These are phyloP conservation scores for Caenorhabditis tropicalis DNA, from an alignment of 1,140 invertebrate species.

Conservation along the genomic window DNA sequence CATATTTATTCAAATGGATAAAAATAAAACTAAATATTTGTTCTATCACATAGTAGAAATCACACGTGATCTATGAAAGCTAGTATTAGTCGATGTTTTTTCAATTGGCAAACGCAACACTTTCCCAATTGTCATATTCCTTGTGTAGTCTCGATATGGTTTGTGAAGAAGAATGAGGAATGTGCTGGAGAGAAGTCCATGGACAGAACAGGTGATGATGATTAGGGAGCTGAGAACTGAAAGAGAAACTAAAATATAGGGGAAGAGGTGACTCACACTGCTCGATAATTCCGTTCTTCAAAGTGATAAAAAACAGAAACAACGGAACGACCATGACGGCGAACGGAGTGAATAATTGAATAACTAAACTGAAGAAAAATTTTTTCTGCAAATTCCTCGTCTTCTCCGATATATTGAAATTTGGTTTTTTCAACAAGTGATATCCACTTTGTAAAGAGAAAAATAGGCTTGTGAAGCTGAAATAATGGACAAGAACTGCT, in stretches of 20 bases:
- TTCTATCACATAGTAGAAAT: no score
- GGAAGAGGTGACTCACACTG: not conserved
- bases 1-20: no score
- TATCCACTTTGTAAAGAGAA: not conserved
- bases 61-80: no score
- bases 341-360: not conserved
- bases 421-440: not conserved
- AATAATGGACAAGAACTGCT: not conserved
- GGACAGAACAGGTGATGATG: not conserved
- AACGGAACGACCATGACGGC: not conserved
- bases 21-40: no score
- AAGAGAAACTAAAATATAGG: not conserved
- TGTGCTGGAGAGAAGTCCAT: not conserved
- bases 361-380: not conserved
- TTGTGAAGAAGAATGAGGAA: not conserved
- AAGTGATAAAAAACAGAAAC: not conserved
- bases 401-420: not conserved
- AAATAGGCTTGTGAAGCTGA: not conserved
- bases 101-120: no score
- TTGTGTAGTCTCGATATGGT: not conserved
- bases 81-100: no score
- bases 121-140: not conserved
- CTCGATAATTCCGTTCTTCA: not conserved
- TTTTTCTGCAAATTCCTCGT: not conserved
- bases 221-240: not conserved